Conservation (phyloP, 2,797 vertebrate species). For the Dipus sagitta region DNA sequence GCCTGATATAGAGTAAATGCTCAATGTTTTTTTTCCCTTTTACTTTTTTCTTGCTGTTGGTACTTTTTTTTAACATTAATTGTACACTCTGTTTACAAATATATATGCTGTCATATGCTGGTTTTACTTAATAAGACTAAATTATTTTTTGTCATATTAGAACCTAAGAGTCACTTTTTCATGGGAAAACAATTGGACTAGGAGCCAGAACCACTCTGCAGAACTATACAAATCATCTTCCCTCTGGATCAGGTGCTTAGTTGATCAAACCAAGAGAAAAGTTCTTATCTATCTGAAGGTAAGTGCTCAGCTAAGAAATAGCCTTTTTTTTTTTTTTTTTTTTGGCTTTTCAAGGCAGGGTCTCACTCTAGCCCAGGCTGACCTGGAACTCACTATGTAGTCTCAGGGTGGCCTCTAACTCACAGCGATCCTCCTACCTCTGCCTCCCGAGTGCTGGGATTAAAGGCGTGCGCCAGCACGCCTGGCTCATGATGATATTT, state of each 20-base stretch:
- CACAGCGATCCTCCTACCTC: too few species aligned
- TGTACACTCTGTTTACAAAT: constrained; percentile 37
- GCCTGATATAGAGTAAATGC: neutral
- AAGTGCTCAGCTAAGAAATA: constrained; percentile 70
- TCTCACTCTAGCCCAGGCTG: too few species aligned
- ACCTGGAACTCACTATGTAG: too few species aligned
- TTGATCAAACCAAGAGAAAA: constrained; percentile 55
- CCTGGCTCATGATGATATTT: too few species aligned
- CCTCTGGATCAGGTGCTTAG: constrained; percentile 51
- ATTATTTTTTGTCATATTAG: constrained; percentile 46
- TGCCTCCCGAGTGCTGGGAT: too few species aligned
- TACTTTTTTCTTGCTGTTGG: neutral
- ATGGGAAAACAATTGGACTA: constrained; percentile 29
- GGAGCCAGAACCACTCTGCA: constrained; percentile 44
- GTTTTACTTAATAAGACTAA: constrained; percentile 36
- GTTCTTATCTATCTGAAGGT: constrained; percentile 65
- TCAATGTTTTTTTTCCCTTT: neutral
- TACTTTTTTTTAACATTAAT: constrained; percentile 40
- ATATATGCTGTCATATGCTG: neutral
- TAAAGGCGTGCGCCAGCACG: too few species aligned
- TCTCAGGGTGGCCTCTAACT: too few species aligned
- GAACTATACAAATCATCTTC: constrained; percentile 24
- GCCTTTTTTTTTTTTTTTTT: neutral
- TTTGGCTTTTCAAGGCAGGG: too few species aligned
- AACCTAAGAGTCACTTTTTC: constrained; percentile 47